Evolutionary conservation across 2,888 invertebrate genomes (phyloP).

Genomic region (Vanessa cardui): DNA sequence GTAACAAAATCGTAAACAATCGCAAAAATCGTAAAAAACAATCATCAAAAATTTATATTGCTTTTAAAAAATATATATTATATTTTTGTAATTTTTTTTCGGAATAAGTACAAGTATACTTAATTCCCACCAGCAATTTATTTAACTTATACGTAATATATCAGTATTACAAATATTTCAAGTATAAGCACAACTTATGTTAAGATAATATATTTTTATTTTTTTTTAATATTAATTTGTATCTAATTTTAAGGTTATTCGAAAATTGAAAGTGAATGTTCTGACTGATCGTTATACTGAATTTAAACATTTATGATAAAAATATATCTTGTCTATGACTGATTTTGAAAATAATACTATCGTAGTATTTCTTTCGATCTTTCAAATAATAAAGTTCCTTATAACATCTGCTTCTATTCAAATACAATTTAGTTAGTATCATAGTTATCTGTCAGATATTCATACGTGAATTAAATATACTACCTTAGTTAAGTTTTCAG

Average conservation of each 20-base stretch:
- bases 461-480: too few relatives aligned
- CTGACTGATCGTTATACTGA: background rate
- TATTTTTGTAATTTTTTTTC: background rate
- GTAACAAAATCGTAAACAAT: too few relatives aligned
- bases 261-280: background rate
- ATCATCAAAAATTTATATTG: too few relatives aligned
- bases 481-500: too few relatives aligned
- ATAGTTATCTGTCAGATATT: too few relatives aligned
- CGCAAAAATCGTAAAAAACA: too few relatives aligned
- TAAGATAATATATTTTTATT: background rate
- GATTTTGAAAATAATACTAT: background rate
- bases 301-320: background rate
- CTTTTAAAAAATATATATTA: background rate
- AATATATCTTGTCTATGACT: background rate
- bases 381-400: too few relatives aligned
- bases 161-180: constrained; percentile 11
- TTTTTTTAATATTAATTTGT: constrained; percentile 1
- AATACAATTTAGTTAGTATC: too few relatives aligned
- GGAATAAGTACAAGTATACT: background rate
- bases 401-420: too few relatives aligned
- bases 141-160: constrained; percentile 4
- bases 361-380: background rate
- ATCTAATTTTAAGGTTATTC: background rate
- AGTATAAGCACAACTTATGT: constrained; percentile 1
- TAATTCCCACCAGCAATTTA: background rate